Percentiles rank a stretch among this genome's conserved stretches.
Evolutionary conservation across 2,113 vertebrate genomes (phyloP).

Genomic region (Peromyscus maniculatus): DNA sequence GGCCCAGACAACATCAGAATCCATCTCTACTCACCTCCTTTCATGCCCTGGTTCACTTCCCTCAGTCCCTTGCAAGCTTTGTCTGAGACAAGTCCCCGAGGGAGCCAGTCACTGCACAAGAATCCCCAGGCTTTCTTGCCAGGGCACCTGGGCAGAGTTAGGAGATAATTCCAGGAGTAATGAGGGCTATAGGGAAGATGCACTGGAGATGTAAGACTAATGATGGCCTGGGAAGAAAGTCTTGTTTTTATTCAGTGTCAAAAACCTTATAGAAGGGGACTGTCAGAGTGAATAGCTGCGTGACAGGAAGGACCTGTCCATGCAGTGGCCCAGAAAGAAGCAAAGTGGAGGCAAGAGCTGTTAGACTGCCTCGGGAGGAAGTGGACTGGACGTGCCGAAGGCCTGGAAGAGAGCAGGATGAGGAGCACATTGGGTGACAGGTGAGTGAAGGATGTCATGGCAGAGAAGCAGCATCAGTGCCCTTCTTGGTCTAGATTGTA

Average conservation of each 20-base stretch:
- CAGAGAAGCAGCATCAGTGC: background rate
- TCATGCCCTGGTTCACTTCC: background rate
- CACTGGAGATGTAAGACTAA: background rate
- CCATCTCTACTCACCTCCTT: background rate
- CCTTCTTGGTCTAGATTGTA: background rate
- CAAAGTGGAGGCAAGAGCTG: background rate
- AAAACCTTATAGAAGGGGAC: background rate
- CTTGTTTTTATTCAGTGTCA: slow-evolving; percentile 11
- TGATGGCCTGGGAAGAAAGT: background rate
- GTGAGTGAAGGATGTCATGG: rapidly evolving
- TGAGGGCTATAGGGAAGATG: background rate
- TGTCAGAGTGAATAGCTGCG: background rate
- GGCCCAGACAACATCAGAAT: background rate
- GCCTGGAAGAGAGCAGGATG: background rate
- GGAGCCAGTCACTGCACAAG: background rate
- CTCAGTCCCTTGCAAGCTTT: background rate
- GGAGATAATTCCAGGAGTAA: background rate
- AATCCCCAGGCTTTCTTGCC: background rate
- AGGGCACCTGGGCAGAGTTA: background rate
- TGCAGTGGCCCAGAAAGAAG: background rate
- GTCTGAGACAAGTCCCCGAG: background rate
- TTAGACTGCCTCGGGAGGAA: background rate
- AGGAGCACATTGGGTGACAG: background rate
- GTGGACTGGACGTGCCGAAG: background rate
- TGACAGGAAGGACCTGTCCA: background rate